Evolutionary conservation across 1,140 invertebrate species (phyloP), one percentile per base, ranked within the genome.

Genomic region (Hypsibius dujardini): DNA sequence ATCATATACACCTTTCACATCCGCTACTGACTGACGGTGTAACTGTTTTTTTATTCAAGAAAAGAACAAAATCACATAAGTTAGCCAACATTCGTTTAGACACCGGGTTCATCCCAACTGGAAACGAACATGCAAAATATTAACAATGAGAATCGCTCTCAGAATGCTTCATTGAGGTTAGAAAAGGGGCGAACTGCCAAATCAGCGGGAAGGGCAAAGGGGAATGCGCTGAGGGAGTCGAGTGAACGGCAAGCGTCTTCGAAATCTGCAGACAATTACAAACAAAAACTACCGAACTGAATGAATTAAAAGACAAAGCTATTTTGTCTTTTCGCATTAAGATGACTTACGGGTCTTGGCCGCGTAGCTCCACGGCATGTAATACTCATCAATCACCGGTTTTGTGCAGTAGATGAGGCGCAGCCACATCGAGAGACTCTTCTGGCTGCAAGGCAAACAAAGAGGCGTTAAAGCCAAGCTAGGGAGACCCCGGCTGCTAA

Each of bases 351-450:
- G 50, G n/a, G 50, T 56, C n/a, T 56, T 56, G 50, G n/a, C n/a
- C 7, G 50, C 50, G n/a, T 56, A 56, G n/a, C 50, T 56, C 50
- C 50, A 56, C 7, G 50, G 50, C 50, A 56, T 56, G 50, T 56
- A 56, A n/a, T 56, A 56, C 50, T 56, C 50, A 56, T 56, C 50
- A 56, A 56, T n/a, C 50, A 56, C 7, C 50, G 50, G 50, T 56
- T 56, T 56, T n/a, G 50, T 56, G n/a, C 50, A 56, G 50, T 56
- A 56, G n/a, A 56, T 56, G 50, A 56, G 50, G 50, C 50, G 50
- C 50, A 56, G 50, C 50, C 50, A 56, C n/a, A n/a, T 56, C n/a
- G 50, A 56, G 7, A 56, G 50, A 56, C 50, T 7, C 50, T 56
- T 7, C n/a, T n/a, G 50, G n/a, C 50, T 56, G 50, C 50, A 56